These are phyloP conservation scores for Rhynchotus rufescens DNA, from an alignment of 2,797 vertebrate genomes.

Conservation along the genomic window DNA sequence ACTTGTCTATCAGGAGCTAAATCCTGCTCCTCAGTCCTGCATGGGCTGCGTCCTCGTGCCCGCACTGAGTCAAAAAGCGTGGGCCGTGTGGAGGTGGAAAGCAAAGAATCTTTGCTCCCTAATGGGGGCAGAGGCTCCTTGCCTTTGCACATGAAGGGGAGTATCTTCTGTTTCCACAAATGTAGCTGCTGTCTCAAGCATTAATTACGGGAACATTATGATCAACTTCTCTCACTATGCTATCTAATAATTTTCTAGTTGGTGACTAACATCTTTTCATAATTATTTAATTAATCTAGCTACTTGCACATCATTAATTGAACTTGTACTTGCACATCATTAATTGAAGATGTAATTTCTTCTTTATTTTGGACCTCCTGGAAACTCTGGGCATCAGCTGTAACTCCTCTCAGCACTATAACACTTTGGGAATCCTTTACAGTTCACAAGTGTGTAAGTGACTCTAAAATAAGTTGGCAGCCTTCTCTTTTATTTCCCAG, in stretches of 20 bases:
- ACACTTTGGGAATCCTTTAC: neutral
- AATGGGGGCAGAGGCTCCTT: neutral
- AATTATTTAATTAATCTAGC: neutral
- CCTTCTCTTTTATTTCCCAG: too few relatives aligned
- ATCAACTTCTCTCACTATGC: neutral
- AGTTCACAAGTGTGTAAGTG: neutral
- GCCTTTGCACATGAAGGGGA: neutral
- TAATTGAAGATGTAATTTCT: neutral
- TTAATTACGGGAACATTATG: neutral
- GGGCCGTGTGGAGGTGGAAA: neutral
- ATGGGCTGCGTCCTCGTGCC: rapidly evolving
- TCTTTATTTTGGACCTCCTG: slow-evolving; percentile 29
- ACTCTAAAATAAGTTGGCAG: neutral
- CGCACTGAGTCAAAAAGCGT: neutral
- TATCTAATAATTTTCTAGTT: neutral
- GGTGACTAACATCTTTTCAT: neutral
- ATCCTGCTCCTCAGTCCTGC: neutral
- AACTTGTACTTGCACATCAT: neutral
- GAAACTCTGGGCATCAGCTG: neutral
- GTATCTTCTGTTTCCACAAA: neutral
- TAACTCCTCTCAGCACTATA: neutral
- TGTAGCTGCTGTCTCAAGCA: neutral
- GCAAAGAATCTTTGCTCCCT: rapidly evolving
- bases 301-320: neutral
- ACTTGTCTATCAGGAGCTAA: too few relatives aligned